Percentiles rank a stretch among this genome's conserved stretches.
These are phyloP conservation scores for Drosophila sproati DNA, from an alignment of 1,140 invertebrate species.

Conservation along the genomic window DNA sequence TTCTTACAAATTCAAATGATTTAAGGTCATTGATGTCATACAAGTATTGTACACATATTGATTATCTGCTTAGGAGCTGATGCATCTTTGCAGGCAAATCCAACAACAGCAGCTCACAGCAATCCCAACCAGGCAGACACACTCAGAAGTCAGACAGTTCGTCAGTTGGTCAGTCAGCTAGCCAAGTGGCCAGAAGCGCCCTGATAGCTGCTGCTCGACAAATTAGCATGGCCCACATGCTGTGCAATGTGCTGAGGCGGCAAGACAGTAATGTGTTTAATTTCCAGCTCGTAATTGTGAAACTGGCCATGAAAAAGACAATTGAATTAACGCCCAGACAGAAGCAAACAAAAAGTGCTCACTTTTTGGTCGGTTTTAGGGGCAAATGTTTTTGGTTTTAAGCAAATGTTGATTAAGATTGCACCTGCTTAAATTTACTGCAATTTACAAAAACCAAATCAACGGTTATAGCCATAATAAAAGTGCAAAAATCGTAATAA, in stretches of 20 bases:
- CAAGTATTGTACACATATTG: too few relatives aligned
- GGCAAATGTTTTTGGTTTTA: not conserved
- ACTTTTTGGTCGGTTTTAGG: too few relatives aligned
- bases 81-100: too few relatives aligned
- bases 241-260: constrained; percentile 19
- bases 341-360: constrained; percentile 10
- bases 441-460: too few relatives aligned
- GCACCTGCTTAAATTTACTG: constrained; percentile 11
- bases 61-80: too few relatives aligned
- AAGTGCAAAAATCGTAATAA: too few relatives aligned
- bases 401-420: not conserved
- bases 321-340: constrained; percentile 31
- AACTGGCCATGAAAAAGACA: constrained; percentile 32
- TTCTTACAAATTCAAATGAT: too few relatives aligned
- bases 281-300: constrained; percentile 42
- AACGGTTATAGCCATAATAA: too few relatives aligned
- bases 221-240: constrained; percentile 39
- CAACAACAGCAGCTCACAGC: not conserved
- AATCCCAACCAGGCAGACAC: constrained; percentile 17
- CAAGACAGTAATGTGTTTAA: constrained; percentile 42
- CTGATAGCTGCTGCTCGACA: constrained; percentile 18
- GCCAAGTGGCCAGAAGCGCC: constrained; percentile 11
- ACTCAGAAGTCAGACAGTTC: not conserved
- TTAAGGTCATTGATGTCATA: too few relatives aligned
- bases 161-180: not conserved